These are phyloP conservation scores for Amblyteles armatorius DNA, from an alignment of 2,888 invertebrate species.

Conservation along the genomic window DNA sequence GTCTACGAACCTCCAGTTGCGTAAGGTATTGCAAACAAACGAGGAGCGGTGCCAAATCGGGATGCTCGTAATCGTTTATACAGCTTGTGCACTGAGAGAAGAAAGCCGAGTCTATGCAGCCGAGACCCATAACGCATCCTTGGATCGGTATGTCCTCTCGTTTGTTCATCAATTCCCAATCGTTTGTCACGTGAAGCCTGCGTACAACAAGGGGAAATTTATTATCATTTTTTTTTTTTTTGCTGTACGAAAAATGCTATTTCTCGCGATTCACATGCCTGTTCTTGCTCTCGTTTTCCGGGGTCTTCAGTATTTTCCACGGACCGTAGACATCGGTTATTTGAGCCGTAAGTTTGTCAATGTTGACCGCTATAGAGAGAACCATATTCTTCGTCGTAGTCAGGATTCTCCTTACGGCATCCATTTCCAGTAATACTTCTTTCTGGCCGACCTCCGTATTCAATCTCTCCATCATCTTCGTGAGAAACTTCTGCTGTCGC, in stretches of 20 bases:
- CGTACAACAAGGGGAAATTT: conserved; percentile 7
- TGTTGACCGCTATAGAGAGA: conserved; percentile 91
- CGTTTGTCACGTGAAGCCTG: conserved; percentile 85
- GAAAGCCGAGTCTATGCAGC: conserved; percentile 93
- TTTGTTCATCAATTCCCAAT: conserved; percentile 84
- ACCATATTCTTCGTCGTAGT: conserved; percentile 88
- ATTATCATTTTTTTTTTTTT: neutral
- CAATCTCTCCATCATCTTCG: conserved; percentile 88
- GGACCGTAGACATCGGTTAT: conserved; percentile 86
- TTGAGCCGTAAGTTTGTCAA: conserved; percentile 86
- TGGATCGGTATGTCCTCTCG: conserved; percentile 82
- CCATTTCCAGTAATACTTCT: conserved; percentile 84
- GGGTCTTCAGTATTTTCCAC: conserved; percentile 84
- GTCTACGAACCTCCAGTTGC: conserved; percentile 90
- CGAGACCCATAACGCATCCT: conserved; percentile 91
- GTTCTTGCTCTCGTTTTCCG: conserved; percentile 77
- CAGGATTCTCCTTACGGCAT: conserved; percentile 87
- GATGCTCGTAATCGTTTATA: conserved; percentile 87
- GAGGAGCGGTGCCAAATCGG: conserved; percentile 90
- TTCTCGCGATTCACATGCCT: conserved; percentile 73
- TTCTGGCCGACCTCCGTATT: conserved; percentile 85
- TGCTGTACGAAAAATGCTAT: too few relatives aligned
- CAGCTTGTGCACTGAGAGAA: conserved; percentile 89
- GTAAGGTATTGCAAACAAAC: conserved; percentile 94
- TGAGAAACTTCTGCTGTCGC: conserved; percentile 92